Conservation (phyloP, 2,888 invertebrate species). For the Drosophila sordidula region DNA sequence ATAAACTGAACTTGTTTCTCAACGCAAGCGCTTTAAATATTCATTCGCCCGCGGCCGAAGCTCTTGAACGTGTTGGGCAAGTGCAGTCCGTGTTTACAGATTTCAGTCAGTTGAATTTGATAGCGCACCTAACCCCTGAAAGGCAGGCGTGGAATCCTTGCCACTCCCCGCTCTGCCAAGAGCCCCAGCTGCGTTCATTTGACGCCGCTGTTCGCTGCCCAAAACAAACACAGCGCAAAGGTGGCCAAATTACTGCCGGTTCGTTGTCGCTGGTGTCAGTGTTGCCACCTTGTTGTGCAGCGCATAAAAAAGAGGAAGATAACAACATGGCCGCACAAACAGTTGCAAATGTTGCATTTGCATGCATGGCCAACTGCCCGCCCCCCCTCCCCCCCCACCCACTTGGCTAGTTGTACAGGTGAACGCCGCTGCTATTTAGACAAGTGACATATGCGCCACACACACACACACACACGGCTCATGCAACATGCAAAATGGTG, state of each 20-base stretch:
- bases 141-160: background rate
- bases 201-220: conserved; percentile 22
- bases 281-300: conserved; percentile 69
- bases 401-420: conserved; percentile 34
- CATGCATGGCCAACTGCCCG: conserved; percentile 71
- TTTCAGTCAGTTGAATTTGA: conserved; percentile 39
- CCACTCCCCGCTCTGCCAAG: background rate
- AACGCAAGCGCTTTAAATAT: background rate
- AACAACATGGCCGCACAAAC: conserved; percentile 69
- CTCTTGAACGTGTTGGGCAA: conserved; percentile 8
- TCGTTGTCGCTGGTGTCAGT: conserved; percentile 61
- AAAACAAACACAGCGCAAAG: conserved; percentile 66
- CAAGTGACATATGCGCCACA: conserved; percentile 70
- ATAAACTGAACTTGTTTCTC: background rate
- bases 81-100: conserved; percentile 35
- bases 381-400: background rate
- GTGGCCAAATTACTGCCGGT: conserved; percentile 77
- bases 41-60: conserved; percentile 5
- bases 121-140: conserved; percentile 10
- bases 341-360: conserved; percentile 78
- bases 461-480: conserved; percentile 27
- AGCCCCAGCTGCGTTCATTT: conserved; percentile 34
- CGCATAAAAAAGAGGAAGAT: conserved; percentile 34
- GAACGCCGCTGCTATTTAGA: conserved; percentile 72
- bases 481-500: conserved; percentile 74